A percentile compares a stretch with the other conserved stretches of the same genome.
Conservation (phyloP, 2,797 vertebrate genomes). For the Hafferia zeledoni region DNA sequence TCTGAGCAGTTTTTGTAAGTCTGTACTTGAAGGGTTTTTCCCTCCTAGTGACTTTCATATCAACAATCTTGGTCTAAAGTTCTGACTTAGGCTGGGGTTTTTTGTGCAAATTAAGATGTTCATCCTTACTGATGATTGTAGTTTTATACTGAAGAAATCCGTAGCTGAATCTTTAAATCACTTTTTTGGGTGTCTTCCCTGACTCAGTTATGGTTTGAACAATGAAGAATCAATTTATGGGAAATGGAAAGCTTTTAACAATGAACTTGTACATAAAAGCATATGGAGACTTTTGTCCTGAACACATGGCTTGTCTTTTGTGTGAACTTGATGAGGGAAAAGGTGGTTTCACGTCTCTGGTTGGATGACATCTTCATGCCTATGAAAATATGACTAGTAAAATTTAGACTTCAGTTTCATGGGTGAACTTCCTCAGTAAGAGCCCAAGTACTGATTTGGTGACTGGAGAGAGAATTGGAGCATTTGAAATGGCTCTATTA, state of each 20-base stretch:
- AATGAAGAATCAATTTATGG: not conserved
- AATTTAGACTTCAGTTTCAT: not conserved
- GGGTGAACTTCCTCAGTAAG: not conserved
- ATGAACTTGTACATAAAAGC: rapidly evolving
- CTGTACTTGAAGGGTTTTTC: not conserved
- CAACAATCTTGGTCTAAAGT: not conserved
- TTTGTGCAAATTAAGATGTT: not conserved
- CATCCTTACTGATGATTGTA: not conserved
- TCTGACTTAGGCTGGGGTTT: not conserved
- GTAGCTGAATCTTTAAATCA: not conserved
- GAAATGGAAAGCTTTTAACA: not conserved
- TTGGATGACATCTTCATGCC: not conserved
- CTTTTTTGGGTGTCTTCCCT: not conserved
- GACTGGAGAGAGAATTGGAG: not conserved
- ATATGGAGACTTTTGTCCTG: not conserved
- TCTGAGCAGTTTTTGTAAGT: not conserved
- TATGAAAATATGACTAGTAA: not conserved
- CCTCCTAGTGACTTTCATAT: rapidly evolving
- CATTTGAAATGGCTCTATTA: not conserved
- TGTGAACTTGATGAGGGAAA: not conserved
- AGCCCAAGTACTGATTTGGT: not conserved
- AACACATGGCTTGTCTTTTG: not conserved
- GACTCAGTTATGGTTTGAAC: not conserved
- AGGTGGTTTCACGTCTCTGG: not conserved
- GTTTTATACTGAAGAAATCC: not conserved